Conservation (phyloP, 1,140 invertebrate genomes). For the Proales similis region DNA sequence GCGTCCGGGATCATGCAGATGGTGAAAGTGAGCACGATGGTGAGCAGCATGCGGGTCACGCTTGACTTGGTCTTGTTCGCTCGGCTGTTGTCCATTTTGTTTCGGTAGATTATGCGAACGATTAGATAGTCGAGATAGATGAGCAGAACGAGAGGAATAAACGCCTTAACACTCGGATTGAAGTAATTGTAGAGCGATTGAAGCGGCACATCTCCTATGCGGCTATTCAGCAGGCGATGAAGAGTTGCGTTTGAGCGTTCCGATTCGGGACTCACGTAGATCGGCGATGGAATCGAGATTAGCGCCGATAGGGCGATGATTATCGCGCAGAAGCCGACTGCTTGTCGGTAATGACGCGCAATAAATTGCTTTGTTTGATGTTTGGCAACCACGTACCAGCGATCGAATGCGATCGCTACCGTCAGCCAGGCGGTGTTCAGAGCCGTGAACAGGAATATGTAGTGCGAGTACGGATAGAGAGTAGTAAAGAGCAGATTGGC, state of each 20-base stretch:
- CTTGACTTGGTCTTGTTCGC: conserved; percentile 42
- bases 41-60: conserved; percentile 68
- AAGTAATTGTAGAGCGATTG: conserved; percentile 27
- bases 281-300: conserved; percentile 25
- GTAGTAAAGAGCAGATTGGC: conserved; percentile 41
- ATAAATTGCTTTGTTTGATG: conserved; percentile 12
- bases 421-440: conserved; percentile 74
- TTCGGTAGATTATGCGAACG: conserved; percentile 14
- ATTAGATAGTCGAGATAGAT: conserved; percentile 18
- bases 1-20: conserved; percentile 68
- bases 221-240: background rate
- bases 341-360: no score
- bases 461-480: conserved; percentile 50
- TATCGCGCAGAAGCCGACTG: conserved; percentile 23
- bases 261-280: conserved; percentile 5
- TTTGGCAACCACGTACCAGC: conserved; percentile 63
- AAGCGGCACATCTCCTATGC: conserved; percentile 14
- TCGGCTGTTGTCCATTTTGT: conserved; percentile 7
- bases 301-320: background rate
- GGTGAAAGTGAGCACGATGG: conserved; percentile 66
- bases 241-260: conserved; percentile 1
- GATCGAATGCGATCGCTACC: conserved; percentile 84
- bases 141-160: conserved; percentile 31
- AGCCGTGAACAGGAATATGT: conserved; percentile 46
- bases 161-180: conserved; percentile 13